These are phyloP conservation scores for Diplodus sargus DNA, from an alignment of 2,797 vertebrate species.

Conservation along the genomic window DNA sequence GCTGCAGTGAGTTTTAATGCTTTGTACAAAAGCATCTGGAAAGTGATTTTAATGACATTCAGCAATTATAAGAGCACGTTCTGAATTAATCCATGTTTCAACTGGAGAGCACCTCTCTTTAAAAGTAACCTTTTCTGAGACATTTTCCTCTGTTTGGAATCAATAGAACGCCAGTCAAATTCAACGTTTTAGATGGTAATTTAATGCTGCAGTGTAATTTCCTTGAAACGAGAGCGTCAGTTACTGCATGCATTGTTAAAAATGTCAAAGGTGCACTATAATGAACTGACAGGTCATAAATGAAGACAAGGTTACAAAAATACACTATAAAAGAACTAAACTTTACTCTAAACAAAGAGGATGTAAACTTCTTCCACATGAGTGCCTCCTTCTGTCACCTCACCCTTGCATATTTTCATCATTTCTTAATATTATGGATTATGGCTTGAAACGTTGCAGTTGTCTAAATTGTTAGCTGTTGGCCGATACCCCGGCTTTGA, in stretches of 20 bases:
- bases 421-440: neutral
- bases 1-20: neutral
- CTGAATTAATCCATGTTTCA: neutral
- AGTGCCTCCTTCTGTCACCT: too few relatives aligned
- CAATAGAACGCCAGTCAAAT: slow-evolving; percentile 13
- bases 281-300: neutral
- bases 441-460: neutral
- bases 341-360: neutral
- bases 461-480: neutral
- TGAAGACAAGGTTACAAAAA: neutral
- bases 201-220: neutral
- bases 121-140: slow-evolving; percentile 11
- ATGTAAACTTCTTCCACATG: neutral
- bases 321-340: neutral
- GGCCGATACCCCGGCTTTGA: neutral
- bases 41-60: neutral
- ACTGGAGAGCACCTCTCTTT: neutral
- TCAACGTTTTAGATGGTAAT: slow-evolving; percentile 11
- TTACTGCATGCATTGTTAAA: slow-evolving; percentile 2
- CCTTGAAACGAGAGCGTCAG: neutral
- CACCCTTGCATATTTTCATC: neutral
- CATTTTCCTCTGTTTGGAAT: slow-evolving; percentile 12
- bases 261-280: slow-evolving; percentile 8
- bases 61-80: slow-evolving; percentile 7
- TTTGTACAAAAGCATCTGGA: slow-evolving; percentile 29